Evolutionary conservation across 2,888 invertebrate genomes (phyloP).

Genomic region (Limnephilus marmoratus): DNA sequence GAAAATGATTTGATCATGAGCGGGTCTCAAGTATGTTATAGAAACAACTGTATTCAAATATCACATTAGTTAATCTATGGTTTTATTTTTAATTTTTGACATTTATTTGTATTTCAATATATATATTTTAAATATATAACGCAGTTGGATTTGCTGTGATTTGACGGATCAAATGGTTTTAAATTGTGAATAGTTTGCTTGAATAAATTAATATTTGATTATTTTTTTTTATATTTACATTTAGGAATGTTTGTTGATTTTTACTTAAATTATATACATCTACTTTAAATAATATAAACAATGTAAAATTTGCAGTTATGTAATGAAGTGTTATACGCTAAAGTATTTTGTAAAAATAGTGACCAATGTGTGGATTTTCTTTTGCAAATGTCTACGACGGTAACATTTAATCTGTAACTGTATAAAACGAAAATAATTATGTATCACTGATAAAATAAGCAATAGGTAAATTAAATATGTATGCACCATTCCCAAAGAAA

Average conservation of each 20-base stretch:
- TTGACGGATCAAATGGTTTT: neutral
- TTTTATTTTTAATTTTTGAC: neutral
- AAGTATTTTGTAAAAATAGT: neutral
- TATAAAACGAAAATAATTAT: neutral
- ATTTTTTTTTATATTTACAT: neutral
- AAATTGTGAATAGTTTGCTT: neutral
- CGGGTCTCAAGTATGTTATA: constrained; percentile 17
- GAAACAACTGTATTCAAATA: neutral
- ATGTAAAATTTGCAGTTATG: neutral
- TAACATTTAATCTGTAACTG: neutral
- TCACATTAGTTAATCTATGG: neutral
- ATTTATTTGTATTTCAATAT: neutral
- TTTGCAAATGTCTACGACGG: neutral
- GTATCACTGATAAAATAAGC: constrained; percentile 26
- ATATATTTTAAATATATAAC: neutral
- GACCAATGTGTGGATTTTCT: neutral
- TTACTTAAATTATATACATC: neutral
- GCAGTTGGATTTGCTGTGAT: neutral
- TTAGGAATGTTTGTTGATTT: neutral
- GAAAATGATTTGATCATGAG: neutral
- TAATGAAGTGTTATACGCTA: neutral
- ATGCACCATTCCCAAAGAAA: neutral
- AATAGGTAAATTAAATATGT: constrained; percentile 38
- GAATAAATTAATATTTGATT: neutral
- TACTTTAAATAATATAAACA: neutral